A percentile compares a stretch with the other conserved stretches of the same genome.
Conservation (phyloP, 2,888 invertebrate species). For the Trichacis sp. region DNA sequence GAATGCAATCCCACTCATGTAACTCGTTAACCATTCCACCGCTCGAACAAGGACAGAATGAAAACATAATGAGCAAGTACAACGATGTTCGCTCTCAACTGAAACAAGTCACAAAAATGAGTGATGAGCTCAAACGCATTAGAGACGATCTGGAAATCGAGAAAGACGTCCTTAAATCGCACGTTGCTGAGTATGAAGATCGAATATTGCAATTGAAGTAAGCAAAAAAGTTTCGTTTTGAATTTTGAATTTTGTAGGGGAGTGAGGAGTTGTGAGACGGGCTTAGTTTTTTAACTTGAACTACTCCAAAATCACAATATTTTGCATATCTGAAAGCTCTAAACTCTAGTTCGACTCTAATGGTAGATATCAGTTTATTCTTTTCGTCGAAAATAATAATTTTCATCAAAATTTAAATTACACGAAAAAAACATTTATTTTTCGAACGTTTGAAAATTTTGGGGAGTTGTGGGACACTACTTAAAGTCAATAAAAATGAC, state of each 20-base stretch:
- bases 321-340: too few relatives aligned
- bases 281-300: too few relatives aligned
- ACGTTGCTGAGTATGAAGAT: conserved; percentile 61
- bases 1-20: conserved; percentile 43
- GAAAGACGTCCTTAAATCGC: conserved; percentile 58
- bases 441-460: too few relatives aligned
- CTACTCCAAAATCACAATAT: too few relatives aligned
- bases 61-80: conserved; percentile 48
- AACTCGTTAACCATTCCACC: conserved; percentile 47
- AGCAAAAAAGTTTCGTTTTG: conserved; percentile 8
- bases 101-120: conserved; percentile 52
- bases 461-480: too few relatives aligned
- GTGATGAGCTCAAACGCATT: conserved; percentile 55
- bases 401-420: too few relatives aligned
- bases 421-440: too few relatives aligned
- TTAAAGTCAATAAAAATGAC: too few relatives aligned
- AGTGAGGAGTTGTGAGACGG: background rate
- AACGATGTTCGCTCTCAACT: conserved; percentile 45
- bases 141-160: conserved; percentile 62
- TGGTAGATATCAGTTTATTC: too few relatives aligned
- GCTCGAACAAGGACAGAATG: conserved; percentile 43
- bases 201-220: conserved; percentile 60
- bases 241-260: background rate
- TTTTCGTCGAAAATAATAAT: too few relatives aligned
- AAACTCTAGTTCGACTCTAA: too few relatives aligned